A percentile compares a stretch with the other conserved stretches of the same genome.
Evolutionary conservation across 2,113 vertebrate species (phyloP).

Genomic region (Morone saxatilis): DNA sequence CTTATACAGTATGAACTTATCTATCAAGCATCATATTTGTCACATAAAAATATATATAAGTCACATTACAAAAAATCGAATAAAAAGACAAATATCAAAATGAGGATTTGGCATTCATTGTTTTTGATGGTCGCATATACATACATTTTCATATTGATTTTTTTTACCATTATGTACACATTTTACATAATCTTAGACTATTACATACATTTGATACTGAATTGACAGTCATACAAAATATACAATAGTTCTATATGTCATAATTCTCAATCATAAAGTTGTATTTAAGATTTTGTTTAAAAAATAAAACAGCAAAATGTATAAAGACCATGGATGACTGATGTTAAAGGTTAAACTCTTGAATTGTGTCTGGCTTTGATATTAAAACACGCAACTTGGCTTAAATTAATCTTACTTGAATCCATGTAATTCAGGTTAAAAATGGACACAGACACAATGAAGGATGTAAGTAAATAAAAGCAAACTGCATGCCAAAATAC

Average conservation of each 20-base stretch:
- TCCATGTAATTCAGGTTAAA: constrained; percentile 80
- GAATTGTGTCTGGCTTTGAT: constrained; percentile 84
- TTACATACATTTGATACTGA: constrained; percentile 71
- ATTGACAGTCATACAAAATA: constrained; percentile 79
- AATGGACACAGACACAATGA: constrained; percentile 88
- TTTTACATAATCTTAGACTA: constrained; percentile 64
- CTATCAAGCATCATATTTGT: neutral
- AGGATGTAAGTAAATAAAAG: constrained; percentile 83
- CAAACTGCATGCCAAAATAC: constrained; percentile 89
- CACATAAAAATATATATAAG: constrained; percentile 2
- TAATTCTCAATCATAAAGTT: constrained; percentile 61
- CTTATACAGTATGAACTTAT: constrained; percentile 10
- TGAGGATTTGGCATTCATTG: constrained; percentile 81
- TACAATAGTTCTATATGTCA: constrained; percentile 71
- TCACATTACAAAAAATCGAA: constrained; percentile 13
- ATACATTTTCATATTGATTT: constrained; percentile 60
- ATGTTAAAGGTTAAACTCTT: constrained; percentile 76
- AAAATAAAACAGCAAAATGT: constrained; percentile 76
- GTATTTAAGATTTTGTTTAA: constrained; percentile 53
- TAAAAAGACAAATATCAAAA: constrained; percentile 62
- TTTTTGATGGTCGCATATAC: constrained; percentile 74
- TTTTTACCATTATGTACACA: constrained; percentile 68
- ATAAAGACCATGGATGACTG: constrained; percentile 66
- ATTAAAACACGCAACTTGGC: constrained; percentile 62
- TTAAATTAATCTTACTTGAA: constrained; percentile 57